These are phyloP conservation scores for Triops longicaudatus DNA, from an alignment of 1,140 invertebrate species.

Conservation along the genomic window DNA sequence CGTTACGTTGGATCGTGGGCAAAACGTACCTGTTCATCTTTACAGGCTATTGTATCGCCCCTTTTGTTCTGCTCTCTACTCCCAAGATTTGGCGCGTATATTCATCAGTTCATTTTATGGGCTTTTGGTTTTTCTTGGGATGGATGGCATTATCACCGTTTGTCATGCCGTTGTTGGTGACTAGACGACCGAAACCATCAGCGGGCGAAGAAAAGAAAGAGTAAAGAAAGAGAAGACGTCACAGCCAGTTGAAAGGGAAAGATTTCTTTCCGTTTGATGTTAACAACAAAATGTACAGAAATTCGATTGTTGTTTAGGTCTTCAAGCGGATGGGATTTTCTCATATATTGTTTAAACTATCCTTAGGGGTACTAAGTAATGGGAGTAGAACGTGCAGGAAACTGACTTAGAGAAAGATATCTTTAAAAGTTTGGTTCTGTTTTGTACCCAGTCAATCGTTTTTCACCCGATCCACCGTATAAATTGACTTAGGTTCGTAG, in stretches of 20 bases:
- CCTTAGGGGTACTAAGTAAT: no score
- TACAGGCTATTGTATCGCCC: constrained; percentile 74
- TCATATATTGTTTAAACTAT: no score
- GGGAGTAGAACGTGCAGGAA: no score
- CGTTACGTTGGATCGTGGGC: constrained; percentile 46
- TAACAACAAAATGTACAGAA: no score
- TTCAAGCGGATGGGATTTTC: no score
- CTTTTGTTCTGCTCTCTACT: constrained; percentile 63
- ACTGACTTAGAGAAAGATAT: no score
- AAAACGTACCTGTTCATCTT: constrained; percentile 69
- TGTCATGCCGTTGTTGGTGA: constrained; percentile 2
- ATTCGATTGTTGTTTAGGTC: no score
- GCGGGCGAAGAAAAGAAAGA: neutral
- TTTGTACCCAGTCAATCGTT: no score
- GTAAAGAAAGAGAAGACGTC: neutral
- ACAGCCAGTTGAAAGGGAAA: neutral
- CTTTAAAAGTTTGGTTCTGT: no score
- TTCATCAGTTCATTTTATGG: constrained; percentile 21
- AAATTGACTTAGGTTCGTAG: no score
- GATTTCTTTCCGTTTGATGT: neutral
- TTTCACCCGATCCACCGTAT: no score
- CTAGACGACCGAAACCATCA: neutral
- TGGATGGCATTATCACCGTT: constrained; percentile 21
- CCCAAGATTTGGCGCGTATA: constrained; percentile 22
- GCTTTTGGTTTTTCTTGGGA: constrained; percentile 20